phyloP scores from a whole-genome alignment of 2,888 invertebrate genomes.

The Polyploca ridens region DNA sequence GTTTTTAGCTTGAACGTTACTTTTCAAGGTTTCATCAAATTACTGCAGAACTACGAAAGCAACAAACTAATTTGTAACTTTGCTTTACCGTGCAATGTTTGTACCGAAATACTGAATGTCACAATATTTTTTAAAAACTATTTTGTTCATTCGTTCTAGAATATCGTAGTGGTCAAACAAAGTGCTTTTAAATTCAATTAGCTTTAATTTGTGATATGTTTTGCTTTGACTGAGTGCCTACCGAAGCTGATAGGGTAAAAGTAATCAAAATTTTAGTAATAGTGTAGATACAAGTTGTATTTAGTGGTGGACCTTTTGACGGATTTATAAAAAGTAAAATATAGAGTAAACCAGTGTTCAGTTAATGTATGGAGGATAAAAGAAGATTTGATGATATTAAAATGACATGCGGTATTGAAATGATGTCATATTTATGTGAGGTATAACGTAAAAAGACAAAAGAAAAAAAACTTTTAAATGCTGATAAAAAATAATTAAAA shows the following conservation, averaged over 20 bases:
- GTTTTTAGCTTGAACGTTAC: neutral
- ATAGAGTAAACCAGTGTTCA: too few species aligned
- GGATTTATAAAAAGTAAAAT: neutral
- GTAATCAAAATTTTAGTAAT: neutral
- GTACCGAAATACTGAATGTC: neutral
- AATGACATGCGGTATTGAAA: neutral
- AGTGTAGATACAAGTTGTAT: neutral
- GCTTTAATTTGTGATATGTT: neutral
- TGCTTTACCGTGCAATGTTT: neutral
- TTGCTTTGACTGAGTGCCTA: neutral
- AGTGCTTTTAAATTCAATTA: neutral
- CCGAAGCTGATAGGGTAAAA: neutral
- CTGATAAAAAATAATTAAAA: too few species aligned
- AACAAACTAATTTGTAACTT: constrained; percentile 1
- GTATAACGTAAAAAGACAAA: neutral
- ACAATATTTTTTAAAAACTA: neutral
- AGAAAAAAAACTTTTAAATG: neutral
- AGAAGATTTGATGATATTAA: neutral
- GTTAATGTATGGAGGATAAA: neutral
- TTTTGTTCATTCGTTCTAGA: neutral
- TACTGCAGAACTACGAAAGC: neutral
- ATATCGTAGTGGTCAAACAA: neutral
- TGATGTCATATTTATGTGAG: neutral
- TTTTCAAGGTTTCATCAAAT: constrained; percentile 1
- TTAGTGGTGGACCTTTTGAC: neutral